Percentiles rank a stretch among this genome's conserved stretches.
Conservation (phyloP, 2,113 vertebrate species). For the Perognathus longimembris region DNA sequence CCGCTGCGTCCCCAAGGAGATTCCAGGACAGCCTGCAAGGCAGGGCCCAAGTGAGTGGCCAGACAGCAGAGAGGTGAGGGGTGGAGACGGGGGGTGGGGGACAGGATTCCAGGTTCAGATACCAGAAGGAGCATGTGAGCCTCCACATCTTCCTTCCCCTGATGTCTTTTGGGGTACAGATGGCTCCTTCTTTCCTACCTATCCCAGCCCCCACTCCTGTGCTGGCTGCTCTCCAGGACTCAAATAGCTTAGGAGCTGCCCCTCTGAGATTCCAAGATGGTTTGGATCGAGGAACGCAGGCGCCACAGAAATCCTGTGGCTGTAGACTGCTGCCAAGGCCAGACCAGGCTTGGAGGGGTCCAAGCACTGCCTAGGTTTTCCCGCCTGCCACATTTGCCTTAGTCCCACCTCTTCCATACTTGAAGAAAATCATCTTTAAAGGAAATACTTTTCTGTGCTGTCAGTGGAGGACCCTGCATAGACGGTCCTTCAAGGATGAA, state of each 20-base stretch:
- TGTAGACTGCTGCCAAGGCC: too few relatives aligned
- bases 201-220: fast-evolving
- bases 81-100: background rate
- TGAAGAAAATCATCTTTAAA: background rate
- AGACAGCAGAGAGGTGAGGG: background rate
- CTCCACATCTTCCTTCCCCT: too few relatives aligned
- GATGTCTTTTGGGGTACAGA: background rate
- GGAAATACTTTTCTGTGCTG: background rate
- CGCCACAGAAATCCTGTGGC: background rate
- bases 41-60: background rate
- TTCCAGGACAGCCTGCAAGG: slow-evolving; percentile 93
- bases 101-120: too few relatives aligned
- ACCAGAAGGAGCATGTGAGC: too few relatives aligned
- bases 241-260: background rate
- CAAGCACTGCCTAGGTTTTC: too few relatives aligned
- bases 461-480: background rate
- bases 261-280: background rate
- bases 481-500: background rate
- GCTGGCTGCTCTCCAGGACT: background rate
- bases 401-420: background rate
- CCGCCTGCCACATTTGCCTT: background rate
- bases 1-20: slow-evolving; percentile 88
- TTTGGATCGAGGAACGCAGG: background rate
- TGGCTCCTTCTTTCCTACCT: background rate
- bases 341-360: too few relatives aligned